Evolutionary conservation across 2,113 vertebrate species (phyloP).

Genomic region (Bos javanicus): DNA sequence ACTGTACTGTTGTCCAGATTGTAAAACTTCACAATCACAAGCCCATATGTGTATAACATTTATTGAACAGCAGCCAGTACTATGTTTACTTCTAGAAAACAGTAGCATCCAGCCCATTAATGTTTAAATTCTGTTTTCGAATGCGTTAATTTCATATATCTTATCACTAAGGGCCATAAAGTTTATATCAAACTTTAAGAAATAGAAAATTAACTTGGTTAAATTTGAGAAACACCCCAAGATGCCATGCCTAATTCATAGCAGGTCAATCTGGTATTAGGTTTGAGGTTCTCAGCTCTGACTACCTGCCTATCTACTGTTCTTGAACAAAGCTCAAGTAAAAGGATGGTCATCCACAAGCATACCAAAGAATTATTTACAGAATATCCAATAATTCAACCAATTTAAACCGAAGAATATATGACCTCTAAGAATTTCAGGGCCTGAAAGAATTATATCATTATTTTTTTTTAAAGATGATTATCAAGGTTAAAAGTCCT

Average conservation of each 20-base stretch:
- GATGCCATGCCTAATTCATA: background rate
- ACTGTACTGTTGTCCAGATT: background rate
- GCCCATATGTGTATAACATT: background rate
- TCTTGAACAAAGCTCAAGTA: conserved; percentile 23
- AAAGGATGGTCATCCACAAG: background rate
- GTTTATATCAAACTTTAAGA: background rate
- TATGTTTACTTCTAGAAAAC: background rate
- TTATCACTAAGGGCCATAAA: background rate
- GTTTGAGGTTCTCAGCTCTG: background rate
- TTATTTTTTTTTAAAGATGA: background rate
- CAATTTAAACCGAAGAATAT: background rate
- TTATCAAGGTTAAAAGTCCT: background rate
- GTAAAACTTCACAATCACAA: background rate
- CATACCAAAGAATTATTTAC: background rate
- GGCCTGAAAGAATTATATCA: background rate
- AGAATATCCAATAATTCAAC: background rate
- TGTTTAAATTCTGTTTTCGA: background rate
- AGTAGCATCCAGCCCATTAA: background rate
- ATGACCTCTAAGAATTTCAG: conserved; percentile 12
- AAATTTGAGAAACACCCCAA: background rate
- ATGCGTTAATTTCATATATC: background rate
- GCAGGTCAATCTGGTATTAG: background rate
- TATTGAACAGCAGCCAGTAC: background rate
- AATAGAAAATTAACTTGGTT: conserved; percentile 2
- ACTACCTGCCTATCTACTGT: background rate